Evolutionary conservation across 2,113 vertebrate species (phyloP), one percentile per base, ranked within the genome.

Genomic region (Cyprinodon variegatus): DNA sequence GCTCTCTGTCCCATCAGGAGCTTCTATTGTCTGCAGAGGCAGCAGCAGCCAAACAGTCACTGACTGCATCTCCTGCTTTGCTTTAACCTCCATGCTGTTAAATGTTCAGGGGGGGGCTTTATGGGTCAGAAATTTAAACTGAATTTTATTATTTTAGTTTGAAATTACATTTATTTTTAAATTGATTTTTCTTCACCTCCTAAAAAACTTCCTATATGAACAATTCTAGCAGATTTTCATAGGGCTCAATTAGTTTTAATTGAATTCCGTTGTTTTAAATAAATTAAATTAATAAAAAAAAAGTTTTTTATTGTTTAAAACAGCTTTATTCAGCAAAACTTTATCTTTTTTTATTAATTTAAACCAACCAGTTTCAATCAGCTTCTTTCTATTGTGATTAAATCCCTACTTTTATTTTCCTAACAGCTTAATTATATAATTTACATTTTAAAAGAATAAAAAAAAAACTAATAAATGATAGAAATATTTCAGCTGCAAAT

Each of bases 1-100:
- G 13, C 65, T 81, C 50, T 68, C 75, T 71, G 84, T 82, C 87
- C 79, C 66, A 37, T 59, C 65, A 63, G 14, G 4, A 57, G 63
- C 70, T 77, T 88, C 90, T 89, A 86, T 94, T 93, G 93, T 94
- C 93, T 88, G 72, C 70, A 61, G 79, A 61, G 70, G 61, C 37
- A 75, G 40, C n/a, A 46, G 37, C 29, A 74, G 38, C 13, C 20
- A 13, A 3, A 57, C 29, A 29, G 1, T 29, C 1, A 29, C 29
- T 29, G 29, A 29, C 29, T 29, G 29, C 29, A 29, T 29, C 29
- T 29, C 29, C 29, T 29, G 29, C 29, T 29, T 29, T 29, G 29
- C 29, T 29, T 29, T 29, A 29, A 29, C 29, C 29, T 29, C 29
- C 29, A 29, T 29, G 29, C 29, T 29, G 29, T 29, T 29, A 29